Evolutionary conservation across 2,797 vertebrate species (phyloP).

Genomic region (Clarias pachynema): DNA sequence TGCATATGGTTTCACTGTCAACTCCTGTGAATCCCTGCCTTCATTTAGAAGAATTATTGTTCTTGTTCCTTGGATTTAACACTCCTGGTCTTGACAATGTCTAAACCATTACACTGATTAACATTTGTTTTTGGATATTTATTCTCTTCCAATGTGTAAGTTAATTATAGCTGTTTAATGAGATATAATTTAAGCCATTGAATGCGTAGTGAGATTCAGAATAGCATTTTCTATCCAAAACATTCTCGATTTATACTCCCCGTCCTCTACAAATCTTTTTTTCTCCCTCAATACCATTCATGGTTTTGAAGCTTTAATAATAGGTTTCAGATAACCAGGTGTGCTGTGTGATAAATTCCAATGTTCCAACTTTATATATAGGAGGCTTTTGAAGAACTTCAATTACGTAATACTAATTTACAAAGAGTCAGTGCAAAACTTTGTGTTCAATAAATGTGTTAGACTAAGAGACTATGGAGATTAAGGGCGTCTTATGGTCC

Average conservation of each 20-base stretch:
- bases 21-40: neutral
- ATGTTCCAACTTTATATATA: conserved; percentile 30
- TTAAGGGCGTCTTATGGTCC: neutral
- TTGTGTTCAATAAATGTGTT: neutral
- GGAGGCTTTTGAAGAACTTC: conserved; percentile 11
- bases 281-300: conserved; percentile 21
- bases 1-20: conserved; percentile 30
- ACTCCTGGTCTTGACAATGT: conserved; percentile 33
- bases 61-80: neutral
- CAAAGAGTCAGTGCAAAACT: conserved; percentile 9
- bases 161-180: conserved; percentile 32
- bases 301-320: conserved; percentile 46
- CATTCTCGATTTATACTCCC: conserved; percentile 10
- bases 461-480: neutral
- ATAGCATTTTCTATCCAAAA: conserved; percentile 8
- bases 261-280: conserved; percentile 7
- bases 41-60: conserved; percentile 19
- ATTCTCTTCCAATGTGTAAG: neutral
- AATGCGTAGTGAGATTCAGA: conserved; percentile 30
- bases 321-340: conserved; percentile 48
- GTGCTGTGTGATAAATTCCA: conserved; percentile 34
- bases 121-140: conserved; percentile 15
- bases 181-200: conserved; percentile 22
- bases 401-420: conserved; percentile 2
- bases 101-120: conserved; percentile 14